phyloP scores from a whole-genome alignment of 2,888 invertebrate species.

The Altica lythri region DNA sequence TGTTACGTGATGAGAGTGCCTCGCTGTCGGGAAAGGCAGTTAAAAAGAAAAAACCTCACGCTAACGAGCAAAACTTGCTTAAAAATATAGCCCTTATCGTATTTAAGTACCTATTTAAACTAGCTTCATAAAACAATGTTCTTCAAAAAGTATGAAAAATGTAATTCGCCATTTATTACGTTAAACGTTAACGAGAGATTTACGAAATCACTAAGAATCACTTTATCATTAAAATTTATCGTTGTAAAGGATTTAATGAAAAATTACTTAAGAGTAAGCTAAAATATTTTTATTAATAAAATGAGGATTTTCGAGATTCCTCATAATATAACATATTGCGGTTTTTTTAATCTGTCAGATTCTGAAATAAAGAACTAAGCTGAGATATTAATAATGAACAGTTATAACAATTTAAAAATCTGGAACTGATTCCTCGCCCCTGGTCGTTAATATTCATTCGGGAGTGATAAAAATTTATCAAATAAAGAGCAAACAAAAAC shows the following conservation, averaged over 20 bases:
- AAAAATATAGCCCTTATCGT: conserved; percentile 14
- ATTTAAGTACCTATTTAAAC: conserved; percentile 14
- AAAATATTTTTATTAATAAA: too few relatives aligned
- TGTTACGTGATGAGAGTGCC: neutral
- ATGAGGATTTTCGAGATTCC: too few relatives aligned
- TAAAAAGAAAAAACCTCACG: conserved; percentile 4
- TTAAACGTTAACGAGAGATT: conserved; percentile 7
- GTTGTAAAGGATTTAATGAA: too few relatives aligned
- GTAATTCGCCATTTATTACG: conserved; percentile 1
- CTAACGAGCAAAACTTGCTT: conserved; percentile 9
- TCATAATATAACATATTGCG: too few relatives aligned
- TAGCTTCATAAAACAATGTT: conserved; percentile 10
- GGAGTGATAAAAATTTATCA: conserved; percentile 18
- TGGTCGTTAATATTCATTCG: conserved; percentile 12
- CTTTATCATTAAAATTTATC: conserved; percentile 1
- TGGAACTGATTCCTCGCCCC: neutral
- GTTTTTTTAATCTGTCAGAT: too few relatives aligned
- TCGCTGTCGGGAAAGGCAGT: neutral
- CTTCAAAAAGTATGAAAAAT: conserved; percentile 11
- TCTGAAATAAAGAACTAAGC: too few relatives aligned
- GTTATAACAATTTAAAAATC: conserved; percentile 3
- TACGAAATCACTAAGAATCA: conserved; percentile 2
- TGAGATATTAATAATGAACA: too few relatives aligned
- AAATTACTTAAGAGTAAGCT: too few relatives aligned
- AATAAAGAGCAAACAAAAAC: conserved; percentile 22